phyloP scores from a whole-genome alignment of 2,113 vertebrate species.

The Lucifuga dentata region DNA sequence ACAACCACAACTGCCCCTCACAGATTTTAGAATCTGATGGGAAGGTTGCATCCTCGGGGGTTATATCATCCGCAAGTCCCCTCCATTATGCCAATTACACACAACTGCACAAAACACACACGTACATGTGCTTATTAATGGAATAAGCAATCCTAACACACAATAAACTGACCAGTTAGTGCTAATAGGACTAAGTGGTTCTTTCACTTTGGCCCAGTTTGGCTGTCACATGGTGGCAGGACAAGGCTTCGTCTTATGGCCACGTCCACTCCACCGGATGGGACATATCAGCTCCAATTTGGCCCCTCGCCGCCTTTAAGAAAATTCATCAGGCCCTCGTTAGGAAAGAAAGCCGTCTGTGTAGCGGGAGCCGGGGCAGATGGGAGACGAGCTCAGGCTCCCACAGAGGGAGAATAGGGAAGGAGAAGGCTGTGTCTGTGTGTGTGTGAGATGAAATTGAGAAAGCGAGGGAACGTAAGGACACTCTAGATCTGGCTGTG shows the following conservation, averaged over 20 bases:
- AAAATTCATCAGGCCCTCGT: slow-evolving; percentile 82
- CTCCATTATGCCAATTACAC: neutral
- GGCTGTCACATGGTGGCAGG: slow-evolving; percentile 78
- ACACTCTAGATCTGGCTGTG: slow-evolving; percentile 19
- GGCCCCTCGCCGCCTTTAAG: slow-evolving; percentile 76
- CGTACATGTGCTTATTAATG: slow-evolving; percentile 60
- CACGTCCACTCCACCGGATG: slow-evolving; percentile 69
- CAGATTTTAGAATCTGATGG: slow-evolving; percentile 24
- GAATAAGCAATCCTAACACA: slow-evolving; percentile 70
- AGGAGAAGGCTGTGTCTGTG: slow-evolving; percentile 47
- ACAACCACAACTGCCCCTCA: slow-evolving; percentile 35
- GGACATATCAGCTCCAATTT: slow-evolving; percentile 84
- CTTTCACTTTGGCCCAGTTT: slow-evolving; percentile 70
- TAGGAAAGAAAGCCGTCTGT: slow-evolving; percentile 80
- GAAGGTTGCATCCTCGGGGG: slow-evolving; percentile 39
- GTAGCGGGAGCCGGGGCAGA: slow-evolving; percentile 65
- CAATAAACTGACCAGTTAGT: slow-evolving; percentile 75
- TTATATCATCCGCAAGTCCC: slow-evolving; percentile 30
- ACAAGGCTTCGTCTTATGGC: slow-evolving; percentile 73
- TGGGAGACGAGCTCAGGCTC: slow-evolving; percentile 75
- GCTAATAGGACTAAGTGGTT: slow-evolving; percentile 64
- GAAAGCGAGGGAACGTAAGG: slow-evolving; percentile 44
- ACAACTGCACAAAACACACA: slow-evolving; percentile 17
- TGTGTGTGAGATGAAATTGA: slow-evolving; percentile 32
- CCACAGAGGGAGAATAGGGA: slow-evolving; percentile 66